Conservation (phyloP, 2,797 vertebrate species). For the Poeciliopsis infans region DNA sequence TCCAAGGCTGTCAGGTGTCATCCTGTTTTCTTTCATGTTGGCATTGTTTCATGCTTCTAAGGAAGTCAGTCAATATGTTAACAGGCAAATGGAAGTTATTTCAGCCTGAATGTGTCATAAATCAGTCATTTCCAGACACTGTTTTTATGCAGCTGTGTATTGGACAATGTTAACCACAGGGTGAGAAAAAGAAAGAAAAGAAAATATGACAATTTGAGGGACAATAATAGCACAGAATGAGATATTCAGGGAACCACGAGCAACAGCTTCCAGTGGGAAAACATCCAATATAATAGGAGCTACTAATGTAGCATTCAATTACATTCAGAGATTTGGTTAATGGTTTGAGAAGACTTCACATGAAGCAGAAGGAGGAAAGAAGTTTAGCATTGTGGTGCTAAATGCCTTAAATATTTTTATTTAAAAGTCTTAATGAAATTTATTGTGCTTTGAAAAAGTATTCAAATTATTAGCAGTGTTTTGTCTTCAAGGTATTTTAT, state of each 20-base stretch:
- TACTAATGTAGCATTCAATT: background rate
- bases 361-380: background rate
- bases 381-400: background rate
- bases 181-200: constrained; percentile 32
- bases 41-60: constrained; percentile 63
- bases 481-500: background rate
- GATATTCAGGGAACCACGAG: constrained; percentile 15
- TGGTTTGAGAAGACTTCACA: background rate
- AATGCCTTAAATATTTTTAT: background rate
- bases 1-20: constrained; percentile 79
- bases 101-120: constrained; percentile 57
- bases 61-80: constrained; percentile 63
- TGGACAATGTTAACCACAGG: constrained; percentile 22
- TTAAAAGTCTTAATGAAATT: background rate
- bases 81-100: constrained; percentile 69
- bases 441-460: background rate
- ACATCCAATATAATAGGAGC: background rate
- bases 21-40: constrained; percentile 78
- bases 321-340: background rate
- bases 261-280: constrained; percentile 1
- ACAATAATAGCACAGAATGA: constrained; percentile 26
- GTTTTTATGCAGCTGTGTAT: constrained; percentile 59
- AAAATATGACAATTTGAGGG: constrained; percentile 38
- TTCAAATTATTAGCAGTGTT: background rate
- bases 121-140: constrained; percentile 46